These are phyloP conservation scores for Bryconaethiops microstoma DNA, from an alignment of 2,797 vertebrate genomes.

Conservation along the genomic window DNA sequence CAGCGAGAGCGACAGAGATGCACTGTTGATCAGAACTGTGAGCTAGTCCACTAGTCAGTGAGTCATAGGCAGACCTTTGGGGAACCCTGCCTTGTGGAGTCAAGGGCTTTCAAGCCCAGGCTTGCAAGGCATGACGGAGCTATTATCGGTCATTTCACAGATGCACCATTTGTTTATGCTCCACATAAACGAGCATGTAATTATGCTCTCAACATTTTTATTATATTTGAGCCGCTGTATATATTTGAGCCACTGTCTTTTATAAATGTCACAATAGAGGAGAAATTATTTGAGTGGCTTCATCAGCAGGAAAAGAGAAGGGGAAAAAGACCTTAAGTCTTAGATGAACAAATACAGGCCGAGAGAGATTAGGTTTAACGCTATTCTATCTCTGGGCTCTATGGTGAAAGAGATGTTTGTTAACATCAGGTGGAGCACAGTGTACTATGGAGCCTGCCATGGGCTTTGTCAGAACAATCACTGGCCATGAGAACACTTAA, in stretches of 20 bases:
- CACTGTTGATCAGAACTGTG: constrained; percentile 68
- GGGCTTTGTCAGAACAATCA: constrained; percentile 69
- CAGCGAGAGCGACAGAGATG: constrained; percentile 59
- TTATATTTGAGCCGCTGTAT: constrained; percentile 58
- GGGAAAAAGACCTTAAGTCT: not conserved
- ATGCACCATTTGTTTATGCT: constrained; percentile 66
- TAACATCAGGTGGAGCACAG: constrained; percentile 73
- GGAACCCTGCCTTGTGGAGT: constrained; percentile 72
- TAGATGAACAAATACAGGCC: not conserved
- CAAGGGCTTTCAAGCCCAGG: constrained; percentile 72
- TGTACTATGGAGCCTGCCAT: constrained; percentile 64
- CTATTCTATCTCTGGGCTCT: constrained; percentile 45
- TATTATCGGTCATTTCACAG: constrained; percentile 75
- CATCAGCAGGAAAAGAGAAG: not conserved
- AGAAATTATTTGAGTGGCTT: constrained; percentile 50
- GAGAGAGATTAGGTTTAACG: constrained; percentile 9
- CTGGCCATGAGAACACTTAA: constrained; percentile 65
- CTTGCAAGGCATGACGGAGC: constrained; percentile 68
- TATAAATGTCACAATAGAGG: constrained; percentile 62
- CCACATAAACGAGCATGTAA: constrained; percentile 67
- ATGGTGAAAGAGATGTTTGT: constrained; percentile 81
- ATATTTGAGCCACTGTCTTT: constrained; percentile 58
- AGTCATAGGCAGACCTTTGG: constrained; percentile 67
- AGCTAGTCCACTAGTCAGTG: constrained; percentile 61
- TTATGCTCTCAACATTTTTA: constrained; percentile 66